These are phyloP conservation scores for Synanthedon formicaeformis DNA, from an alignment of 2,888 invertebrate genomes.

Conservation along the genomic window DNA sequence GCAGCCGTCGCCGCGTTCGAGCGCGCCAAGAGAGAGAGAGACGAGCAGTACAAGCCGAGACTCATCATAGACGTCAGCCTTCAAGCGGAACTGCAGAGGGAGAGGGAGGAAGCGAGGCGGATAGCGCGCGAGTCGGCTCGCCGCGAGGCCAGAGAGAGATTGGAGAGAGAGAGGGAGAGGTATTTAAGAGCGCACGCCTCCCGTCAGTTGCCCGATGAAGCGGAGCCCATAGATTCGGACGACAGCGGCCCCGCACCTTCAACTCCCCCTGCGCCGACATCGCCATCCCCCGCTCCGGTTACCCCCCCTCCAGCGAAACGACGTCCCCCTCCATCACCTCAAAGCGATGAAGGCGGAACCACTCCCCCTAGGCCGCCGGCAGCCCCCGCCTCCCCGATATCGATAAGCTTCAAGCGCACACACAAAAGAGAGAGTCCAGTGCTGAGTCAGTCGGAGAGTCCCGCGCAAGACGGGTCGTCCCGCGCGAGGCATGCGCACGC, in stretches of 20 bases:
- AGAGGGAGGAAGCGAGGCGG: constrained; percentile 68
- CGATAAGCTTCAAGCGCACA: constrained; percentile 46
- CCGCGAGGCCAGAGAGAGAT: constrained; percentile 15
- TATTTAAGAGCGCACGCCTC: constrained; percentile 70
- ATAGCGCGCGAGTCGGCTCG: constrained; percentile 48
- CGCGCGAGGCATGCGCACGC: constrained; percentile 12
- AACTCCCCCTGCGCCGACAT: constrained; percentile 24
- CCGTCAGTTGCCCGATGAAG: constrained; percentile 75
- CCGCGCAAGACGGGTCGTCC: background rate
- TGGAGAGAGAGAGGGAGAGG: constrained; percentile 45
- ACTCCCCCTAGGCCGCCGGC: constrained; percentile 23
- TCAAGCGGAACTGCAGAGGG: constrained; percentile 72
- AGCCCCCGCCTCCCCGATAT: constrained; percentile 32
- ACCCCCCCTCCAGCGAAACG: constrained; percentile 3
- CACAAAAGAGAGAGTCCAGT: constrained; percentile 16
- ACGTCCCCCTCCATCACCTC: constrained; percentile 15
- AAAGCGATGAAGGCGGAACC: constrained; percentile 18
- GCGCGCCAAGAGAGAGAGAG: constrained; percentile 73
- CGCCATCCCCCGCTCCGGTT: constrained; percentile 7
- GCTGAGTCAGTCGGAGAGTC: background rate
- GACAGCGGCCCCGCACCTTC: constrained; percentile 41
- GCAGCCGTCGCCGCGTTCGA: constrained; percentile 34
- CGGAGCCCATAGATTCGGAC: constrained; percentile 82
- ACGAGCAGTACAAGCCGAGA: constrained; percentile 86
- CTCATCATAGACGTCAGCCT: constrained; percentile 79